Evolutionary conservation across 2,113 vertebrate genomes (phyloP), one percentile per base, ranked within the genome.

Genomic region (Rhinolophus ferrumequinum): DNA sequence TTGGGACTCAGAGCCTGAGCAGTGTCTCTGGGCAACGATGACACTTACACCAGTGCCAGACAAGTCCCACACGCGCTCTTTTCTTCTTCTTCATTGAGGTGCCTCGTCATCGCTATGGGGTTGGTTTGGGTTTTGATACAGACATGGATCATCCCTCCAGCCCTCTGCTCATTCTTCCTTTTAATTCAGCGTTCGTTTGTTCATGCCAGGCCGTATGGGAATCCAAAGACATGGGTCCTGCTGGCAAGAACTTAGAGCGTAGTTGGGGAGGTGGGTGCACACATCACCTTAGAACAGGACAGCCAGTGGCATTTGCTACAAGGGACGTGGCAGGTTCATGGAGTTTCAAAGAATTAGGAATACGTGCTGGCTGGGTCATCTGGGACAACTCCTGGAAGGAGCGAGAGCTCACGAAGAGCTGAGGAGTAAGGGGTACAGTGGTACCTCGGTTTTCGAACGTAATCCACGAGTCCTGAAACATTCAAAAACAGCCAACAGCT

Each of bases 41-140:
- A 9, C 8, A 4, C 24, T 1, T 0, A 14, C 8, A 2, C 47
- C 16, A 2, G 35, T 0, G 6, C 28, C 0, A 1, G 64, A 8
- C 4, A 26, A 64, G 41, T 52, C 8, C 58, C 69, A 33, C 33
- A 3, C 2, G 0, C 0, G 21, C 22, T 9, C 8, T 10, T 87
- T 54, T 54, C 89, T 47, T 15, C 7, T 50, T 13, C 13, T 11
- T 80, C 88, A 41, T 0, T 2, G 84, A 58, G 50, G 2, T 7
- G 4, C 14, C 26, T 56, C 26, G 3, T 5, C 11, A 52, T n/a
- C 64, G 30, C 24, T 24, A 30, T 1, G 12, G 16, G 10, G 38
- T 19, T 26, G 5, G 14, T 14, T 13, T 13, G 21, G 60, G 52
- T 69, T 33, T 75, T 28, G 80, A 50, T 16, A 4, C 0, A n/a